Evolutionary conservation across 1,140 invertebrate species (phyloP).

Genomic region (Sweltsa coloradensis): DNA sequence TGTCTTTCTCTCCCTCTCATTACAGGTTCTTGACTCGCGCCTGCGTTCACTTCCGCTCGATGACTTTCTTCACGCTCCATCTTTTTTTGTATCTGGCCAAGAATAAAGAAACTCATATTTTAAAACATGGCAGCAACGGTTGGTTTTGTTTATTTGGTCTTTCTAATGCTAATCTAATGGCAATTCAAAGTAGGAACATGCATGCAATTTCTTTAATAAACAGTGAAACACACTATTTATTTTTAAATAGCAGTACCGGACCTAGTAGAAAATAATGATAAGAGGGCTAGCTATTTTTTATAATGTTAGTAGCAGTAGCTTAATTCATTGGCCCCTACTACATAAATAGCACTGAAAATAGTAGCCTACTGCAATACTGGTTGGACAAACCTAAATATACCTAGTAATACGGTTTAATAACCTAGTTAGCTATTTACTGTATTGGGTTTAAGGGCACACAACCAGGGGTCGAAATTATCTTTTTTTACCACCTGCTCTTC

Average conservation of each 20-base stretch:
- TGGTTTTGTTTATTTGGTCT: background rate
- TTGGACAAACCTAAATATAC: too few relatives aligned
- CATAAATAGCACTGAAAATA: too few relatives aligned
- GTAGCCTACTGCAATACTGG: too few relatives aligned
- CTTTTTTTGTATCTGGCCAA: conserved; percentile 32
- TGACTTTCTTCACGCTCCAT: conserved; percentile 18
- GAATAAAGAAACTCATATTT: conserved; percentile 10
- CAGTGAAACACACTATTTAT: background rate
- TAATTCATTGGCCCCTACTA: too few relatives aligned
- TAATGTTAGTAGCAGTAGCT: too few relatives aligned
- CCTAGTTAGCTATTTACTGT: too few relatives aligned
- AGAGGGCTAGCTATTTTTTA: too few relatives aligned
- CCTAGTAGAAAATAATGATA: background rate
- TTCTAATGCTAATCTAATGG: background rate
- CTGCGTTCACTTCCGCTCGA: background rate
- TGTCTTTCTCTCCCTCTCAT: conserved; percentile 16
- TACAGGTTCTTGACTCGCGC: too few relatives aligned
- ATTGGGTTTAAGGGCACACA: too few relatives aligned
- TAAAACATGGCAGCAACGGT: background rate
- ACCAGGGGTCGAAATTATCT: too few relatives aligned
- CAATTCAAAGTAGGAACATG: background rate
- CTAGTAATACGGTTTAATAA: too few relatives aligned
- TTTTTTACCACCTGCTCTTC: too few relatives aligned
- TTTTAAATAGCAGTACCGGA: background rate
- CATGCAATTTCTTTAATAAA: background rate